Percentiles rank a stretch among this genome's conserved stretches.
These are phyloP conservation scores for Herminia tarsipennalis DNA, from an alignment of 2,888 invertebrate genomes.

Conservation along the genomic window DNA sequence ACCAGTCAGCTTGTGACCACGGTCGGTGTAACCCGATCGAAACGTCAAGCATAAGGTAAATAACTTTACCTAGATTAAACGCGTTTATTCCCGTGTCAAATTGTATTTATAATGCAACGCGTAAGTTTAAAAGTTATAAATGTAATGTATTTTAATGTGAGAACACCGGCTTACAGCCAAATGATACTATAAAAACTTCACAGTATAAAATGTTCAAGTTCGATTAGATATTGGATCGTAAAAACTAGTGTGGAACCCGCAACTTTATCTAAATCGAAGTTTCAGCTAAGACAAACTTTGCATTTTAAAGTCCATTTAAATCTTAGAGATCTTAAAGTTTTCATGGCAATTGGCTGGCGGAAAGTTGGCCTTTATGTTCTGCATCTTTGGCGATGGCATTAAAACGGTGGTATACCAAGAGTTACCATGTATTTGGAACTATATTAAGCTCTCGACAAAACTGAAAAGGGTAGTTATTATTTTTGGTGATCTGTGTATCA, in stretches of 20 bases:
- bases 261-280: conserved; percentile 32
- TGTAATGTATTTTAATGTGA: too few species aligned
- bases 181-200: conserved; percentile 3
- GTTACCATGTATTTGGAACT: background rate
- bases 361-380: conserved; percentile 20
- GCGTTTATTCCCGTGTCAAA: too few species aligned
- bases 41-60: too few species aligned
- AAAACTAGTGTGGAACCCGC: conserved; percentile 26
- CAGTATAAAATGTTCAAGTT: conserved; percentile 13
- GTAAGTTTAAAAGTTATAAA: too few species aligned
- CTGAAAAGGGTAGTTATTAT: background rate
- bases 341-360: conserved; percentile 31
- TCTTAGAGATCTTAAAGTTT: conserved; percentile 36
- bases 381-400: conserved; percentile 14
- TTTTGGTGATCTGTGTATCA: background rate
- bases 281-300: conserved; percentile 32
- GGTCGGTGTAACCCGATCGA: too few species aligned
- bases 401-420: conserved; percentile 19
- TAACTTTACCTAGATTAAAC: too few species aligned
- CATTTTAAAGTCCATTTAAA: conserved; percentile 41
- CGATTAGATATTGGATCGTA: conserved; percentile 23
- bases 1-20: too few species aligned
- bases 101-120: too few species aligned
- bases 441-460: too few species aligned
- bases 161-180: background rate